Percentiles rank a stretch among this genome's conserved stretches.
phyloP scores from a whole-genome alignment of 92 coral and sea anemone genomes.

The Zoanthus sociatus region DNA sequence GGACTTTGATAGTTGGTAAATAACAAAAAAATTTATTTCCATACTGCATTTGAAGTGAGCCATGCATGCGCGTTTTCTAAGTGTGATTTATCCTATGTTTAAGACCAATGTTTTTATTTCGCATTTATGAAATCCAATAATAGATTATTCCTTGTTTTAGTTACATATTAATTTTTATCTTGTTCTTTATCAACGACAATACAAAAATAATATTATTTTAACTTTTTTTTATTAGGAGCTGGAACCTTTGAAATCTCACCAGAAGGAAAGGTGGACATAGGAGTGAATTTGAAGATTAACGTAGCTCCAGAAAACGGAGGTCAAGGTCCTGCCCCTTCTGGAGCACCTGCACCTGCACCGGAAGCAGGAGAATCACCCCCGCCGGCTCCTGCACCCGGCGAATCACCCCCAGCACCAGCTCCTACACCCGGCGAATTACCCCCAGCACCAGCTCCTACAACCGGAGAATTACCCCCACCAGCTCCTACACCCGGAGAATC shows the following conservation, averaged over 20 bases:
- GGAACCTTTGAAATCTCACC: conserved; percentile 47
- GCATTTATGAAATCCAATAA: too few relatives aligned
- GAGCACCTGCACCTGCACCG: neutral
- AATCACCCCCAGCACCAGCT: neutral
- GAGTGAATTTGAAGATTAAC: conserved; percentile 21
- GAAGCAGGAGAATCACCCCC: neutral
- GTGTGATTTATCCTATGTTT: too few relatives aligned
- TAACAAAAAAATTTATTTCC: too few relatives aligned
- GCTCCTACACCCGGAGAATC: neutral
- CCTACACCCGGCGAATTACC: conserved; percentile 12
- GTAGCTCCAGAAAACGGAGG: neutral
- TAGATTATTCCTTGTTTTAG: too few relatives aligned
- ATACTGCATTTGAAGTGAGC: too few relatives aligned
- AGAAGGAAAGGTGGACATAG: conserved; percentile 38
- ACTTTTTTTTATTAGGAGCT: conserved; percentile 13
- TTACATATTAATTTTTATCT: too few relatives aligned
- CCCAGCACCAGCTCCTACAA: neutral
- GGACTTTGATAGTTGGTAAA: too few relatives aligned
- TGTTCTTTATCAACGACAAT: too few relatives aligned
- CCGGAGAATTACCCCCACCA: conserved; percentile 12
- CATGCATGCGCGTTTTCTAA: too few relatives aligned
- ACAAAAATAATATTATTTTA: neutral
- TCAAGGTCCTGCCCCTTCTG: conserved; percentile 21
- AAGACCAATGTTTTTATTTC: too few relatives aligned
- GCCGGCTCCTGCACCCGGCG: conserved; percentile 9